phyloP scores from a whole-genome alignment of 2,888 invertebrate genomes.

The Nomada flava region DNA sequence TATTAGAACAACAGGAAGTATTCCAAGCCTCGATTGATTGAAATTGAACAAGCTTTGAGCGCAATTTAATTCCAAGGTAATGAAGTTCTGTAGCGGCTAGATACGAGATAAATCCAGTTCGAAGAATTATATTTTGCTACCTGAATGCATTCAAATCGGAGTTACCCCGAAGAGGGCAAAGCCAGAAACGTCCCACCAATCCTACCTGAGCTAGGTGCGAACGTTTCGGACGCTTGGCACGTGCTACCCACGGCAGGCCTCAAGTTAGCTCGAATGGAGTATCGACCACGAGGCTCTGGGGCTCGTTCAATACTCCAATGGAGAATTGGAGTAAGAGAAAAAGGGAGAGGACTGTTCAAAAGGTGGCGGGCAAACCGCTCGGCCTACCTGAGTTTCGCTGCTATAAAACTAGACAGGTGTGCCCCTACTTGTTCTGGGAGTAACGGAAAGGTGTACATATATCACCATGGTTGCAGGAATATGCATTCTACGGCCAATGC shows the following conservation, averaged over 20 bases:
- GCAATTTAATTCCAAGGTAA: neutral
- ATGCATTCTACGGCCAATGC: conserved; percentile 21
- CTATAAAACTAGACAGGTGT: conserved; percentile 16
- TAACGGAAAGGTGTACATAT: neutral
- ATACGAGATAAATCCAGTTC: neutral
- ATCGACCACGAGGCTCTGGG: conserved; percentile 56
- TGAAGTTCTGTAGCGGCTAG: neutral
- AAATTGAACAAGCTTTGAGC: neutral
- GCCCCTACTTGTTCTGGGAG: neutral
- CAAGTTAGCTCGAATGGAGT: conserved; percentile 55
- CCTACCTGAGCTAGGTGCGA: conserved; percentile 33
- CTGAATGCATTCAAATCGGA: conserved; percentile 11
- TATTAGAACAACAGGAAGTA: too few species aligned
- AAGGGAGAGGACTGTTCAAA: conserved; percentile 1
- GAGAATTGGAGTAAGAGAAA: conserved; percentile 16
- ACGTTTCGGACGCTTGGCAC: conserved; percentile 45
- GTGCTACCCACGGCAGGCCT: conserved; percentile 33
- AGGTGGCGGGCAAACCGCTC: conserved; percentile 18
- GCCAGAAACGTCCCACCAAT: neutral
- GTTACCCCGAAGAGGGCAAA: conserved; percentile 46
- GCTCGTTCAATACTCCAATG: conserved; percentile 67
- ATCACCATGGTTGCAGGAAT: neutral
- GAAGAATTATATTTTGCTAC: neutral
- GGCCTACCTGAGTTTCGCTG: conserved; percentile 11
- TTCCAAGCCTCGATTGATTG: too few species aligned